Conservation (phyloP, 2,888 invertebrate genomes). For the Neoaliturus tenellus region DNA sequence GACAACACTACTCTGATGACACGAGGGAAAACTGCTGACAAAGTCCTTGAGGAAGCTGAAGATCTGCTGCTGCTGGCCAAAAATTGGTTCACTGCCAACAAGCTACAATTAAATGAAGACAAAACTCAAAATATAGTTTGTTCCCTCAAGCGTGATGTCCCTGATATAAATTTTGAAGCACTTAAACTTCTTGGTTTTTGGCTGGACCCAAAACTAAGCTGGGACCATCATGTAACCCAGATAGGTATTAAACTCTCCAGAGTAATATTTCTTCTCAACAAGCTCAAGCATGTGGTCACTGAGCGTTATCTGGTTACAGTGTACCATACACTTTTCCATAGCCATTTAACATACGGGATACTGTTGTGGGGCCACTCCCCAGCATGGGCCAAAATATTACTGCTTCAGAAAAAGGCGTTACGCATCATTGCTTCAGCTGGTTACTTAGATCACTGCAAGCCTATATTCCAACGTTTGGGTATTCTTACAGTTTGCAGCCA, state of each 20-base stretch:
- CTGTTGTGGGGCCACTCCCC: constrained; percentile 1
- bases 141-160: background rate
- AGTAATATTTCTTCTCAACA: background rate
- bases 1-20: constrained; percentile 17
- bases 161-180: background rate
- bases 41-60: background rate
- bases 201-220: background rate
- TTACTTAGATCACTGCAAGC: background rate
- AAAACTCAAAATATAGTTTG: constrained; percentile 67
- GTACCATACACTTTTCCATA: background rate
- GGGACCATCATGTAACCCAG: background rate
- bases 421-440: background rate
- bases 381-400: background rate
- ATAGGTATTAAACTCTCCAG: background rate
- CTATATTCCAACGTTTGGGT: background rate
- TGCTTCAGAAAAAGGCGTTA: constrained; percentile 1
- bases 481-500: background rate
- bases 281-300: background rate
- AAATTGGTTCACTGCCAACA: too few relatives aligned
- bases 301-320: background rate
- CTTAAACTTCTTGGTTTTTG: background rate
- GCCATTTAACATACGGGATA: constrained; percentile 2
- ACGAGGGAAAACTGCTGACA: background rate
- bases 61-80: background rate
- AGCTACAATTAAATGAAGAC: constrained; percentile 67